phyloP scores from a whole-genome alignment of 37 sponge, comb jelly and placozoan species.

The Petrosia ficiformis region DNA sequence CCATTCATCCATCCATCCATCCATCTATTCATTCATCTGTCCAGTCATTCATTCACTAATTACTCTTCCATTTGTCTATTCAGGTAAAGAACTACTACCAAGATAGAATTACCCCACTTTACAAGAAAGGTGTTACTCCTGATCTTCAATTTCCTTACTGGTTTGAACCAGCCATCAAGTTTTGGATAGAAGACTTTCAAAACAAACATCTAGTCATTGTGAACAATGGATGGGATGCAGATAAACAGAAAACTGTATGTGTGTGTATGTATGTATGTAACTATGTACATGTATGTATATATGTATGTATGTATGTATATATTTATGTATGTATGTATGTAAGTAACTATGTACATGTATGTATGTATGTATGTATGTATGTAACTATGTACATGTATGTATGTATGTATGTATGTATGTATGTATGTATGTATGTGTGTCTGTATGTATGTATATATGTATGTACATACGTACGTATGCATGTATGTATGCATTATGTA shows the following conservation, averaged over 20 bases:
- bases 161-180: constrained; percentile 68
- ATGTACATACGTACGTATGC: constrained; percentile 5
- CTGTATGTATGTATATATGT: no score
- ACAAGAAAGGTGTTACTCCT: not conserved
- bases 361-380: not conserved
- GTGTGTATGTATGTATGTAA: not conserved
- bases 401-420: no score
- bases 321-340: not conserved
- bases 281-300: not conserved
- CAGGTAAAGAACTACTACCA: constrained; percentile 71
- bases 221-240: constrained; percentile 70
- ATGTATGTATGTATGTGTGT: no score
- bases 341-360: not conserved
- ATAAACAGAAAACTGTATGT: constrained; percentile 19
- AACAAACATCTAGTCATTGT: constrained; percentile 41
- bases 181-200: constrained; percentile 59
- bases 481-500: not conserved
- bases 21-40: not conserved
- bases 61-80: not conserved
- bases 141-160: constrained; percentile 63
- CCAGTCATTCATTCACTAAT: not conserved
- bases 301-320: constrained; percentile 20
- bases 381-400: no score
- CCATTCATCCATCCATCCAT: no score
- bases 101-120: constrained; percentile 20